Evolutionary conservation across 2,797 vertebrate genomes (phyloP).

Genomic region (Enteromius thamalakanensis): DNA sequence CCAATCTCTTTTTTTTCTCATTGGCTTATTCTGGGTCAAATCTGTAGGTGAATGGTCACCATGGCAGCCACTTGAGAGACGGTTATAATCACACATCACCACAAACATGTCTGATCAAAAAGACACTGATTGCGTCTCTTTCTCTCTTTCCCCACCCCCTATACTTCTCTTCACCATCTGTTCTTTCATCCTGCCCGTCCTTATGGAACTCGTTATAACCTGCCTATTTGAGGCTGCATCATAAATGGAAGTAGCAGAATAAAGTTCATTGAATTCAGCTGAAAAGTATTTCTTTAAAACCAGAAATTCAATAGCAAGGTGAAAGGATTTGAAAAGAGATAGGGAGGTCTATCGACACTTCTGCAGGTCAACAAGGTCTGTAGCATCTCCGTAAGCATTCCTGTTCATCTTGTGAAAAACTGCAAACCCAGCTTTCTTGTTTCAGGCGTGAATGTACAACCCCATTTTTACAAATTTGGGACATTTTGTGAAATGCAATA

Average conservation of each 20-base stretch:
- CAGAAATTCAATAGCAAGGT: not conserved
- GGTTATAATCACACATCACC: slow-evolving; percentile 59
- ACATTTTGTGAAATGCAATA: not conserved
- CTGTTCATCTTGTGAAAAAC: not conserved
- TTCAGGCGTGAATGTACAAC: not conserved
- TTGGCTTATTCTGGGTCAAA: slow-evolving; percentile 38
- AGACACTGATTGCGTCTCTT: slow-evolving; percentile 52
- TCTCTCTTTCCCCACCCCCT: not conserved
- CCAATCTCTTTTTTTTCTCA: not conserved
- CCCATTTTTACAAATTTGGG: not conserved
- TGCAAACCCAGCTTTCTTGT: not conserved
- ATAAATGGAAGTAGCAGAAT: not conserved
- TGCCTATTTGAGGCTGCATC: not conserved
- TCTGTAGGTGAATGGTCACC: slow-evolving; percentile 48
- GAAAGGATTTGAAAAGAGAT: slow-evolving; percentile 2
- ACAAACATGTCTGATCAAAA: slow-evolving; percentile 55
- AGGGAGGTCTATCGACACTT: not conserved
- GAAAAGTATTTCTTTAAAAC: not conserved
- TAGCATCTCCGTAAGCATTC: not conserved
- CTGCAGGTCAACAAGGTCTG: not conserved
- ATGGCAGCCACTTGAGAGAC: slow-evolving; percentile 50
- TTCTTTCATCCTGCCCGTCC: slow-evolving; percentile 10
- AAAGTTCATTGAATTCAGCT: slow-evolving; percentile 8
- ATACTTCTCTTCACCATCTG: slow-evolving; percentile 45
- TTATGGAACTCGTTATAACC: slow-evolving; percentile 22